Base-by-base conservation (phyloP, 2,113 vertebrate species). In the Sardina pilchardus region DNA sequence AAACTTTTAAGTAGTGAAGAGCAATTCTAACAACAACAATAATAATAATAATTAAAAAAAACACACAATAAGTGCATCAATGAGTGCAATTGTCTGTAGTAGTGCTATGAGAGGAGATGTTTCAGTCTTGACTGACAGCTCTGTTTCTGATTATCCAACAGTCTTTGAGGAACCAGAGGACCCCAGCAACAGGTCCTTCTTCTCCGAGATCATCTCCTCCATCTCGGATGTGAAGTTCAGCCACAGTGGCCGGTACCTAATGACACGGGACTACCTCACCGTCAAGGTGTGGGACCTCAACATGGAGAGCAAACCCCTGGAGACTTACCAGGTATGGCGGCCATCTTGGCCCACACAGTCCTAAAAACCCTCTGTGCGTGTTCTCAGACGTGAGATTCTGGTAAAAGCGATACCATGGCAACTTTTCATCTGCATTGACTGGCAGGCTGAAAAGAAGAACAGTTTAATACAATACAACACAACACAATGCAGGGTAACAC, bases 171-270 rank as follows among this genome's bases (percentile, higher is more conserved):
- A 97, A 89, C 96, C 97, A 0, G 97, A 97, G 91, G 97, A 97
- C 88, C 96, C 96, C 12, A 97, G 95, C 90, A 97, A 97, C 93
- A 93, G 96, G 42, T 97, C 97, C 0, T 97, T 97, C 93, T 97
- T 97, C 93, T 97, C 97, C 0, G 97, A 97, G 93, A 97, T 97
- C 87, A 97, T 97, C 94, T 97, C 97, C 90, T 97, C 97, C 0
- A 97, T 97, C 93, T 97, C 97, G 0, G 96, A 97, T 24, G 97
- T 97, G 83, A 97, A 97, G 89, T 97, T 97, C 92, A 97, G 97
- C 92, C 96, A 97, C 95, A 97, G 95, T 1, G 97, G 97, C 86
- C 95, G 96, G 86, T 97, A 96, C 82, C 96, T 97, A 91, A 97
- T 97, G 97, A 97, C 96, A 75, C 94, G 97, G 56, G 97, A 97